Evolutionary conservation across 2,888 invertebrate genomes (phyloP), one percentile per base, ranked within the genome.

Genomic region (Margaritifera margaritifera): DNA sequence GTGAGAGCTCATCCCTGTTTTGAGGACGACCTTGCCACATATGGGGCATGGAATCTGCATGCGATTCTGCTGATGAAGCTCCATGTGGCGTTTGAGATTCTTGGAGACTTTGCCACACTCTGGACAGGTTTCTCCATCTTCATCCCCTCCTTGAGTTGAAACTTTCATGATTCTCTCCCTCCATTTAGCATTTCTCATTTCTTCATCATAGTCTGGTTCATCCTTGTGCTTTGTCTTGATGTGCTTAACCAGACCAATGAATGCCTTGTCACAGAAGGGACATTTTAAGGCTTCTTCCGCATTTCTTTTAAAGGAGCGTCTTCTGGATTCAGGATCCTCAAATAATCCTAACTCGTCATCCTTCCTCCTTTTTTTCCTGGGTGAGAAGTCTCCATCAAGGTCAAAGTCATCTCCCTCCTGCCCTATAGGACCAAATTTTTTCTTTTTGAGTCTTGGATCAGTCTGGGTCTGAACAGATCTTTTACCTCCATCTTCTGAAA

Each of bases 11-110:
- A 87, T 85, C 27, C 86, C 87, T 51, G 86, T 86, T 73, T 86
- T 86, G 51, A 86, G 79, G 56, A 87, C 87, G 27, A 84, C 84
- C 77, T 87, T 86, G 22, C 84, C 84, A 78, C 86, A 86, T 62
- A 86, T 86, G 20, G 86, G 86, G 66, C 86, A 86, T 11, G 86
- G 85, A 50, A 86, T 85, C 76, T 86, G 86, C 86, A 86, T 86
- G 54, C 86, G 71, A 62, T 86, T 86, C 72, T 85, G 86, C 67
- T 86, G 86, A 68, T 86, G 86, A 27, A 86, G 81, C 72, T 86
- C 86, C 82, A 84, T 83, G 71, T 86, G 86, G 6, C 86, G 80
- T 69, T 86, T 86, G 77, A 86, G 82, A 69, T 86, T 86, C 72
- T 86, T 86, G 56, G 86, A 85, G 31, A 84, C 80, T 70, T 85